phyloP scores from a whole-genome alignment of 2,113 vertebrate genomes.

The Camelus dromedarius region DNA sequence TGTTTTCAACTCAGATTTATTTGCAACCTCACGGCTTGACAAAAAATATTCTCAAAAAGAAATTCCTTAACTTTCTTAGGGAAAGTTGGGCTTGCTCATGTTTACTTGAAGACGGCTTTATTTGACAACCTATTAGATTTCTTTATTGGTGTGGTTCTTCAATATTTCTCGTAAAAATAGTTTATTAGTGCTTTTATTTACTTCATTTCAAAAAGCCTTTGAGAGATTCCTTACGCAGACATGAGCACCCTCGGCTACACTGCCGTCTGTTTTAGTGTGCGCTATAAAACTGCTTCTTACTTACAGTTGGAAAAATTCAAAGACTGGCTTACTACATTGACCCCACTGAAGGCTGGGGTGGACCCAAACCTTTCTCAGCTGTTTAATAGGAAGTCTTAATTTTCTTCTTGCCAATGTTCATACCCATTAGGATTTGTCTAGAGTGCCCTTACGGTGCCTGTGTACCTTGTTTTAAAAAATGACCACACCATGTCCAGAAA shows the following conservation, averaged over 20 bases:
- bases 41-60: conserved; percentile 71
- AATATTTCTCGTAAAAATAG: conserved; percentile 7
- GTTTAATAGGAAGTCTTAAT: background rate
- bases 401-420: background rate
- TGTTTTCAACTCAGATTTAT: conserved; percentile 21
- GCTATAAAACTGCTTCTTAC: background rate
- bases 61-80: conserved; percentile 75
- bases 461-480: background rate
- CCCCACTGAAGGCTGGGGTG: background rate
- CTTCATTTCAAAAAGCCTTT: conserved; percentile 1
- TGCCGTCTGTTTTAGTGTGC: background rate
- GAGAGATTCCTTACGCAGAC: conserved; percentile 18
- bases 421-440: background rate
- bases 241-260: background rate
- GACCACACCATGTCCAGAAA: background rate
- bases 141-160: conserved; percentile 31
- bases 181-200: background rate
- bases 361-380: background rate
- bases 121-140: background rate
- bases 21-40: conserved; percentile 29
- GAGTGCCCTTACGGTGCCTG: background rate
- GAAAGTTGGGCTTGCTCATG: background rate
- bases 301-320: background rate
- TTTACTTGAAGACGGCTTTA: conserved; percentile 10
- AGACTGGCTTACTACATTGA: background rate